phyloP scores from a whole-genome alignment of 2,888 invertebrate species.

The Crocallis elinguaria region DNA sequence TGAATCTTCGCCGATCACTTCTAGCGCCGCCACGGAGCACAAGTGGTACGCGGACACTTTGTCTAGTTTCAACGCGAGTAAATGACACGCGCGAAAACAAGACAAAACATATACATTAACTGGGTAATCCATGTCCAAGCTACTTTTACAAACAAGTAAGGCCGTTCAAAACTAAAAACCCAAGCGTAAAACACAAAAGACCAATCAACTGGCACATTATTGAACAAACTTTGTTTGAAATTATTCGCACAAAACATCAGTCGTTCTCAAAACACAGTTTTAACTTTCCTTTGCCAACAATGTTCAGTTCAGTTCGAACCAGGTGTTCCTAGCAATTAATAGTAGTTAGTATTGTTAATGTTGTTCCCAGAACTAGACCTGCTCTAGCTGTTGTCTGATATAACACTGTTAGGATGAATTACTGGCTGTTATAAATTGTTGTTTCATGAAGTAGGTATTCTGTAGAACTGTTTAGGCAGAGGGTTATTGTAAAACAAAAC shows the following conservation, averaged over 20 bases:
- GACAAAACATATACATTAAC: too few relatives aligned
- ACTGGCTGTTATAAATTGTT: constrained; percentile 13
- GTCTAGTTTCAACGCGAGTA: too few relatives aligned
- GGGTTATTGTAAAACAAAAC: background rate
- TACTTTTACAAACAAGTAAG: too few relatives aligned
- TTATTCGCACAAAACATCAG: too few relatives aligned
- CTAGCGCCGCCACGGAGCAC: too few relatives aligned
- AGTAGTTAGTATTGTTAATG: constrained; percentile 18
- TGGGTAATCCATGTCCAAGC: too few relatives aligned
- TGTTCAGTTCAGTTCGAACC: background rate
- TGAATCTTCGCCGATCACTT: too few relatives aligned
- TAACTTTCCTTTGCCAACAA: background rate
- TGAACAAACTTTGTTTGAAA: background rate
- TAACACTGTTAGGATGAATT: constrained; percentile 20
- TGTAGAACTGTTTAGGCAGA: background rate
- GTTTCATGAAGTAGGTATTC: constrained; percentile 6
- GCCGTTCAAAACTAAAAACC: too few relatives aligned
- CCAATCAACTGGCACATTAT: too few relatives aligned
- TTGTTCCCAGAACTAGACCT: constrained; percentile 9
- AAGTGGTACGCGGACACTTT: too few relatives aligned
- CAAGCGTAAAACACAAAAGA: too few relatives aligned
- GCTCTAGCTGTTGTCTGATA: constrained; percentile 1
- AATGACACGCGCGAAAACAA: too few relatives aligned
- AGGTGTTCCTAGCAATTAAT: constrained; percentile 20
- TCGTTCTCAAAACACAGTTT: background rate